Evolutionary conservation across 2,888 invertebrate genomes (phyloP), one percentile per base, ranked within the genome.

Genomic region (Eupithecia inturbata): DNA sequence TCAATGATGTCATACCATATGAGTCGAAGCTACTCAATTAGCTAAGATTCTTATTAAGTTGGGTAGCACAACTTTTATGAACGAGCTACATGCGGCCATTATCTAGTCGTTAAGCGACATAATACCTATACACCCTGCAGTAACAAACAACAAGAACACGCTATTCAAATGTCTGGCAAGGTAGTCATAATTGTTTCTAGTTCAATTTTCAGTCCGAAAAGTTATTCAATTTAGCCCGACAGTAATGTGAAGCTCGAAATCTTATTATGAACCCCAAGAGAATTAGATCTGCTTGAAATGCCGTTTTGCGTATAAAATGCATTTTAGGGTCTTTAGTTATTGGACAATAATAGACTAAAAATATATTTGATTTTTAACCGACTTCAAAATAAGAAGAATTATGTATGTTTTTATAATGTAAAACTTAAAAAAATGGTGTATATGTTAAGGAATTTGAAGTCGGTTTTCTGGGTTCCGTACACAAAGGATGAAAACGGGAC

Each of bases 211-310:
- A 79, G 77, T 78, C 72, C 68, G 71, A 80, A 82, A 75, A 87
- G 81, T 88, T 86, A 88, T 88, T 88, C 84, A 90, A 89, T 90
- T 90, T 86, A 79, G 70, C 82, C 78, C 85, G 90, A 90, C 90
- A 86, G 85, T 88, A 89, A 91, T 88, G 80, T 83, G 88, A 88
- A 76, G 83, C 80, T 80, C 79, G 77, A 84, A 89, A 90, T 90
- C 85, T 85, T 89, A 89, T 91, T 91, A 90, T 78, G 76, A 77
- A 79, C 78, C 84, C 85, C 83, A 75, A 80, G 82, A 75, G 82
- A 86, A 86, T 85, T 82, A 82, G 81, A 83, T 78, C 80, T 79
- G 81, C 81, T 82, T 78, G 14, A 84, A 86, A 83, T 85, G 88
- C 85, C 86, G 80, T 78, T 70, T 81, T 79, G 82, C 75, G 79